A percentile compares a stretch with the other conserved stretches of the same genome.
Evolutionary conservation across 2,797 vertebrate genomes (phyloP).

Genomic region (Monodelphis domestica): DNA sequence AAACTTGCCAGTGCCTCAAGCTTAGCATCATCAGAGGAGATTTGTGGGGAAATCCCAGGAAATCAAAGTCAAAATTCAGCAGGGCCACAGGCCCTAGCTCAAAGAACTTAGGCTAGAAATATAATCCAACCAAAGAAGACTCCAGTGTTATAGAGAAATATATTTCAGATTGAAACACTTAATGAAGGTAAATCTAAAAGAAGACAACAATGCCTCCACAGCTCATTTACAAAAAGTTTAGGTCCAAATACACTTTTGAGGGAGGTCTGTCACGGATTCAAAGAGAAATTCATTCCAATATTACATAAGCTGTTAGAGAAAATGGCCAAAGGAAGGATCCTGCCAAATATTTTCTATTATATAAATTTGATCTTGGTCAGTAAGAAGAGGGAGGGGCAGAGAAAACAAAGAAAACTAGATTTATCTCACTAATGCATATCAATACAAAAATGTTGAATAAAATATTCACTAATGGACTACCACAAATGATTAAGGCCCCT

Average conservation of each 20-base stretch:
- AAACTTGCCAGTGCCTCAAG: no score
- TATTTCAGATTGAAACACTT: not conserved
- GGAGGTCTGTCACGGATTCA: not conserved
- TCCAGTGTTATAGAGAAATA: no score
- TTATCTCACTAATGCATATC: no score
- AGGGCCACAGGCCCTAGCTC: no score
- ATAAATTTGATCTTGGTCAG: not conserved
- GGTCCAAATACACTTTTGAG: not conserved
- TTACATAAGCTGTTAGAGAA: not conserved
- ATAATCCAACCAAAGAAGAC: no score
- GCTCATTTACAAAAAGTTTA: no score
- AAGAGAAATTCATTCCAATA: not conserved
- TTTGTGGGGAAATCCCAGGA: no score
- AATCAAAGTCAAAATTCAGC: no score
- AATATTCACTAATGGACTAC: not conserved
- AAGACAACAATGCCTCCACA: no score
- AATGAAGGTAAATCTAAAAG: not conserved
- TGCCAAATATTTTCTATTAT: not conserved
- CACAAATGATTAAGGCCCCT: not conserved
- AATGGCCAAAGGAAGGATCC: not conserved
- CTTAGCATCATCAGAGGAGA: no score
- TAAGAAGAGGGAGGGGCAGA: not conserved
- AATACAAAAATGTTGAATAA: no score
- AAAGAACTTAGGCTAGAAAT: no score
- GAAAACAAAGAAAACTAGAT: not conserved